A percentile compares a stretch with the other conserved stretches of the same genome.
phyloP scores from a whole-genome alignment of 2,888 invertebrate genomes.

The Acleris emargana region DNA sequence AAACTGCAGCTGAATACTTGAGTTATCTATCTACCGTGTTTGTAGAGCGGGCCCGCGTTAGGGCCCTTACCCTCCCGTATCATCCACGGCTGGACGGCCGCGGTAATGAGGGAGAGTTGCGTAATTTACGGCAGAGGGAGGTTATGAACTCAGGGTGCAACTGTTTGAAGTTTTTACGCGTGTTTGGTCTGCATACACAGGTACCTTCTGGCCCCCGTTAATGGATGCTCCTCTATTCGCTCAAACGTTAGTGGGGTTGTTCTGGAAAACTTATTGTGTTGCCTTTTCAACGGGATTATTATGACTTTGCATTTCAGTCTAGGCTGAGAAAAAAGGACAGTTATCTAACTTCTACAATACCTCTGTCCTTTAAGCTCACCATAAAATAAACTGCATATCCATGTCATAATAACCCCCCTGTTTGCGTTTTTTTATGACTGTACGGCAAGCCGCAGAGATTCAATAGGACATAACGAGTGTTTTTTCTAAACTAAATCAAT shows the following conservation, averaged over 20 bases:
- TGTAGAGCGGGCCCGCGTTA: conserved; percentile 40
- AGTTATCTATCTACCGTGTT: conserved; percentile 49
- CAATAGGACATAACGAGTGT: no score
- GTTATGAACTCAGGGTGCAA: conserved; percentile 65
- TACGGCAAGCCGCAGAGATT: no score
- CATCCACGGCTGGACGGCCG: conserved; percentile 71
- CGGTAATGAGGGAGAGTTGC: conserved; percentile 78
- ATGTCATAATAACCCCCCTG: no score
- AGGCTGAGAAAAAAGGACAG: no score
- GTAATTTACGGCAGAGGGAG: conserved; percentile 69
- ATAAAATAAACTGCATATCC: no score
- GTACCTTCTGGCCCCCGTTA: conserved; percentile 23
- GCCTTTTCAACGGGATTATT: background rate
- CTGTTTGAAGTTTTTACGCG: conserved; percentile 80
- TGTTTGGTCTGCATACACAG: conserved; percentile 58
- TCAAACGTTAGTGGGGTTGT: background rate
- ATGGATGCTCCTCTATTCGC: conserved; percentile 21
- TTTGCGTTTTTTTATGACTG: no score
- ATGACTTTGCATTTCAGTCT: background rate
- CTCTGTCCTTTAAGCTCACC: no score
- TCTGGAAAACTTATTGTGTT: background rate
- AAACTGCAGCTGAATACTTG: conserved; percentile 51
- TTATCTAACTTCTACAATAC: no score
- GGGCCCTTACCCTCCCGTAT: conserved; percentile 63
- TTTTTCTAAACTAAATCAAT: no score